phyloP scores from a whole-genome alignment of 2,888 invertebrate species.

The Tholera decimalis region DNA sequence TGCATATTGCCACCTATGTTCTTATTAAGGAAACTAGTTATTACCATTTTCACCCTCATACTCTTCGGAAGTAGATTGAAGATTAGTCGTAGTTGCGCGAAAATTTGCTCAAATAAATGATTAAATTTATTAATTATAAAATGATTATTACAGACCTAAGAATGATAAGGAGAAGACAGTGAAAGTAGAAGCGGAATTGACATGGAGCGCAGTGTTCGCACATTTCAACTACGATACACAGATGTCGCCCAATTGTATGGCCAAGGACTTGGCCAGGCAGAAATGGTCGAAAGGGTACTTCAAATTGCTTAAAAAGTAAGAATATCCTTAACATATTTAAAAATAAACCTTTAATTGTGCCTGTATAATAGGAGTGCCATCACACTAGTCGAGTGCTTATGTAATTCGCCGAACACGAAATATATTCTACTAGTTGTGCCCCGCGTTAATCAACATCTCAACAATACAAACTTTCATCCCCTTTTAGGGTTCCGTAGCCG shows the following conservation, averaged over 20 bases:
- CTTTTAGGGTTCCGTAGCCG: too few species aligned
- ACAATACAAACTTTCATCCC: too few species aligned
- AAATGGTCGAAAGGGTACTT: constrained; percentile 93
- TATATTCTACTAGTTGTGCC: too few species aligned
- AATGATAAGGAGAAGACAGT: constrained; percentile 77
- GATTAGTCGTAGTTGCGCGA: not conserved
- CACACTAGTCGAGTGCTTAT: not conserved
- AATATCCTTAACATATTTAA: not conserved
- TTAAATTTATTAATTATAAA: too few species aligned
- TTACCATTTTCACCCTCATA: not conserved
- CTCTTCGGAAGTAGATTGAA: not conserved
- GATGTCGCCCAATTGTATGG: constrained; percentile 92
- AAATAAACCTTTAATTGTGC: not conserved
- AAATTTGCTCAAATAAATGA: not conserved
- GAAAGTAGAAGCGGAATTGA: constrained; percentile 91
- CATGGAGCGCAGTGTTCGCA: constrained; percentile 92
- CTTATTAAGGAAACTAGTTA: too few species aligned
- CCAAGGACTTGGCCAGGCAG: constrained; percentile 93
- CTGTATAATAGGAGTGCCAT: not conserved
- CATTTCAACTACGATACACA: constrained; percentile 94
- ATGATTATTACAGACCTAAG: constrained; percentile 69
- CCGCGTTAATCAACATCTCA: too few species aligned
- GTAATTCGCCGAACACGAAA: not conserved
- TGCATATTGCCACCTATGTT: too few species aligned
- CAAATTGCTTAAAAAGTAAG: constrained; percentile 92